A percentile compares a stretch with the other conserved stretches of the same genome.
phyloP scores from a whole-genome alignment of 1,140 invertebrate genomes.

The Hyles vespertilio region DNA sequence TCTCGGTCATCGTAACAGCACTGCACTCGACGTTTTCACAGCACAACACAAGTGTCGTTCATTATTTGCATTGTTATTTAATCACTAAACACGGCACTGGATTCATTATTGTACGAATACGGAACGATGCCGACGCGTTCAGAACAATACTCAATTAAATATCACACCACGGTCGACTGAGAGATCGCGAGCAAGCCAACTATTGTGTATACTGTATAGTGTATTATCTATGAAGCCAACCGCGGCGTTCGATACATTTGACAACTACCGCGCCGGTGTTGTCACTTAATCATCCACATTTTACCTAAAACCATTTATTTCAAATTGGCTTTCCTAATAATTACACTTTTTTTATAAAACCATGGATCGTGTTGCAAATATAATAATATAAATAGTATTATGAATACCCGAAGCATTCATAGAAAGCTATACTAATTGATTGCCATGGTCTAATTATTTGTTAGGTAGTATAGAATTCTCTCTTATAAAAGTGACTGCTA shows the following conservation, averaged over 20 bases:
- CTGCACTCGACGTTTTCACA: slow-evolving; percentile 59
- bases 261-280: slow-evolving; percentile 36
- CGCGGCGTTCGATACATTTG: slow-evolving; percentile 64
- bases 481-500: too few species aligned
- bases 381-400: too few species aligned
- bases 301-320: too few species aligned
- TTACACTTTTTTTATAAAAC: too few species aligned
- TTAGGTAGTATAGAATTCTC: too few species aligned
- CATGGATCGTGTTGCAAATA: too few species aligned
- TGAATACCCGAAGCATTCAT: too few species aligned
- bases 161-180: slow-evolving; percentile 37
- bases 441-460: too few species aligned
- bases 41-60: slow-evolving; percentile 52
- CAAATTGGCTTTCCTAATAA: too few species aligned
- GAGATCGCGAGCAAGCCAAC: slow-evolving; percentile 30
- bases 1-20: slow-evolving; percentile 72
- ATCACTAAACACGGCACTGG: slow-evolving; percentile 61
- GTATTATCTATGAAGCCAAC: too few species aligned
- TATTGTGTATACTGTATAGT: too few species aligned
- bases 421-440: too few species aligned
- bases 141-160: slow-evolving; percentile 48
- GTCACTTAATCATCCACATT: slow-evolving; percentile 10
- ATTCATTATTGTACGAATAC: slow-evolving; percentile 51
- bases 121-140: slow-evolving; percentile 40
- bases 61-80: slow-evolving; percentile 61